These are phyloP conservation scores for Lamprologus tigripictilis DNA, from an alignment of 2,113 vertebrate species.

Conservation along the genomic window DNA sequence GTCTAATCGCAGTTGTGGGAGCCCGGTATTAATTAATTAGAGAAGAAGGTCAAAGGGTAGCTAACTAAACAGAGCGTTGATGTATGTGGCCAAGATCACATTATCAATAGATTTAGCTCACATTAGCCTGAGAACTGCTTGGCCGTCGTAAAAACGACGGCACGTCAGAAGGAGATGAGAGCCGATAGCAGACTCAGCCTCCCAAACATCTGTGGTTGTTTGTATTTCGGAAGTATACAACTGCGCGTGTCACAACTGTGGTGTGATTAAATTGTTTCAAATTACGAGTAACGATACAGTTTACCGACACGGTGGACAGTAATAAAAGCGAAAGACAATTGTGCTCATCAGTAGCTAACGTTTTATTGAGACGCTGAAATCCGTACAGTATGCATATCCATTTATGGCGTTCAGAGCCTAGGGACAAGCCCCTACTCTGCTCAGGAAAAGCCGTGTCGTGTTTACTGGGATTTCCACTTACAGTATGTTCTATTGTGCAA, in stretches of 20 bases:
- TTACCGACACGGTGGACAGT: not conserved
- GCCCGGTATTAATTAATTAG: not conserved
- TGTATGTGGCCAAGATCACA: not conserved
- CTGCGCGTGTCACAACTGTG: not conserved
- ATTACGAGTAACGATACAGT: not conserved
- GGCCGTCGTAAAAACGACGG: not conserved
- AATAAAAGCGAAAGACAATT: not conserved
- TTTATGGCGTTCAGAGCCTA: not conserved
- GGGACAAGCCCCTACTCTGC: not conserved
- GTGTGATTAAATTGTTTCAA: not conserved
- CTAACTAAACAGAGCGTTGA: not conserved
- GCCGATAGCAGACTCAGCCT: not conserved
- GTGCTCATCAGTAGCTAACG: not conserved
- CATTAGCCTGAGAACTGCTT: not conserved
- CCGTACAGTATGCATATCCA: not conserved
- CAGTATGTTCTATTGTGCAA: not conserved
- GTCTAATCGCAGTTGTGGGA: no score
- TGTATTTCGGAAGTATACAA: constrained; percentile 28
- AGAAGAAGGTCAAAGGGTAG: not conserved
- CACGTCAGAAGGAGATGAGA: not conserved
- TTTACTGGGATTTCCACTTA: not conserved
- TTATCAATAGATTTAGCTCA: not conserved
- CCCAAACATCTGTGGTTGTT: constrained; percentile 16
- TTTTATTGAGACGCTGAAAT: not conserved
- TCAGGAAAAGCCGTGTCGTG: not conserved